Evolutionary conservation across 2,797 vertebrate genomes (phyloP).

Genomic region (Gobio occitaniae): DNA sequence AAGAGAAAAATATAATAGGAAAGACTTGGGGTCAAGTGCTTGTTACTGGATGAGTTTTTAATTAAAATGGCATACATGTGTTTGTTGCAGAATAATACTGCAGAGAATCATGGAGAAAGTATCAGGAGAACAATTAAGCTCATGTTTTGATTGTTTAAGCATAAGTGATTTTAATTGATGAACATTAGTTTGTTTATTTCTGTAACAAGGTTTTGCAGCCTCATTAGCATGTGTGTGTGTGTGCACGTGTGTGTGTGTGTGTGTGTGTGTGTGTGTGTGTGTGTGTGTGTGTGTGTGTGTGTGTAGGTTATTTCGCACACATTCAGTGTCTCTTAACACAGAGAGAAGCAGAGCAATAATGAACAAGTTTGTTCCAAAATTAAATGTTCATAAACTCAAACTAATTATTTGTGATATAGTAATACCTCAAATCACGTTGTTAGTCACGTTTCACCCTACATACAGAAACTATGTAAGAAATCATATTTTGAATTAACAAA

Average conservation of each 20-base stretch:
- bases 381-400: neutral
- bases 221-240: neutral
- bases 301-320: no score
- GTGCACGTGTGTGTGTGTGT: neutral
- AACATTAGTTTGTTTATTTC: constrained; percentile 41
- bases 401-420: neutral
- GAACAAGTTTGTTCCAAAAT: neutral
- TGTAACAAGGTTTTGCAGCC: constrained; percentile 26
- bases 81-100: neutral
- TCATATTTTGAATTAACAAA: neutral
- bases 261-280: neutral
- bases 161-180: constrained; percentile 44
- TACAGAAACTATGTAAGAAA: neutral
- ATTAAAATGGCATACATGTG: constrained; percentile 11
- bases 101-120: constrained; percentile 8
- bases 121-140: constrained; percentile 36
- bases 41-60: constrained; percentile 8
- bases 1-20: neutral
- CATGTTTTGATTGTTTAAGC: constrained; percentile 38
- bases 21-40: neutral
- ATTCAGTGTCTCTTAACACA: neutral
- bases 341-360: neutral
- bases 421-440: neutral
- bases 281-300: neutral
- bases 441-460: neutral